These are phyloP conservation scores for Loris lydekkerianus DNA, from an alignment of 2,797 vertebrate genomes.

Conservation along the genomic window DNA sequence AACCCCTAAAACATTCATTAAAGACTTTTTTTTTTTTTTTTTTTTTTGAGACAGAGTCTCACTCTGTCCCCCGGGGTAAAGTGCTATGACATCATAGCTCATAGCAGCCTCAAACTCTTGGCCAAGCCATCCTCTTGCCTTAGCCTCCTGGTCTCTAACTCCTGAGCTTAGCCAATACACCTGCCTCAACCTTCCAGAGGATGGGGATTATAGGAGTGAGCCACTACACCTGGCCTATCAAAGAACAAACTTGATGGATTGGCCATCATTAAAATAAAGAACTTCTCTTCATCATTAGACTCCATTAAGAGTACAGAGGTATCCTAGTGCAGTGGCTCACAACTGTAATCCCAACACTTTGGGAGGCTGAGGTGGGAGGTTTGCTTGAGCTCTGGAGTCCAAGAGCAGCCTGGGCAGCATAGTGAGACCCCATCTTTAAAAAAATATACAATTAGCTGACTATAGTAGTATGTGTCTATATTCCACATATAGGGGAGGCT, in stretches of 20 bases:
- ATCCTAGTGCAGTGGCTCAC: not conserved
- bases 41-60: too few species aligned
- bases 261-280: not conserved
- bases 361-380: not conserved
- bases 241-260: not conserved
- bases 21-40: not conserved
- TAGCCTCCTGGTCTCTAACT: too few species aligned
- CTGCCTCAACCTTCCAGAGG: too few species aligned
- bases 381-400: not conserved
- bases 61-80: too few species aligned
- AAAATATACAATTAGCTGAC: not conserved
- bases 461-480: not conserved
- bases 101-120: too few species aligned
- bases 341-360: not conserved
- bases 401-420: not conserved
- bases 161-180: too few species aligned
- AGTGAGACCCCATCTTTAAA: not conserved
- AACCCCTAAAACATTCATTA: not conserved
- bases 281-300: not conserved
- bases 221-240: too few species aligned
- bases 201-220: too few species aligned
- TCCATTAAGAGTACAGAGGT: not conserved
- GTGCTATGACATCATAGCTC: too few species aligned
- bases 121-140: too few species aligned
- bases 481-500: not conserved